Percentiles rank a stretch among this genome's conserved stretches.
phyloP scores from a whole-genome alignment of 92 coral and sea anemone species.

The Muricea muricata region DNA sequence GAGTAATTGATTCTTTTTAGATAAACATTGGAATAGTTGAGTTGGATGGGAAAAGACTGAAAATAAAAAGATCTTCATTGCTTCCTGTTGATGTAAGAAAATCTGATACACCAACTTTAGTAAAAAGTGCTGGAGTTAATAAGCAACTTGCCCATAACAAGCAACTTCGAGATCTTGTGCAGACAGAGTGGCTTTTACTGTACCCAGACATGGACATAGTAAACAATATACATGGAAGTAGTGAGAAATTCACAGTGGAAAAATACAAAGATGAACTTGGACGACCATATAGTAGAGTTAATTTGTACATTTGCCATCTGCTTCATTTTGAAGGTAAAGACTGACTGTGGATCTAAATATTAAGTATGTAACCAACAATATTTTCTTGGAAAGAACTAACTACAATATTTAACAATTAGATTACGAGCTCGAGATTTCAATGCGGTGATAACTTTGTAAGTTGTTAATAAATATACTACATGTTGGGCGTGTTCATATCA shows the following conservation, averaged over 20 bases:
- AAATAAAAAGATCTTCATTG: constrained; percentile 51
- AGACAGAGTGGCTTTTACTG: constrained; percentile 41
- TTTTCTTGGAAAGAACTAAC: neutral
- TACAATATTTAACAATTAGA: no score
- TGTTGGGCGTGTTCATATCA: neutral
- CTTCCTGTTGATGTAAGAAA: constrained; percentile 46
- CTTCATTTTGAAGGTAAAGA: constrained; percentile 45
- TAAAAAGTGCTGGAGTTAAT: constrained; percentile 13
- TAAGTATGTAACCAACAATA: neutral
- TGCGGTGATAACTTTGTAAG: no score
- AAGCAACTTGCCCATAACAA: constrained; percentile 57
- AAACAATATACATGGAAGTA: constrained; percentile 33
- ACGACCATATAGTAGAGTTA: constrained; percentile 45
- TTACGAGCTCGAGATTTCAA: no score
- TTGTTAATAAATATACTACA: neutral
- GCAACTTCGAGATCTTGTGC: constrained; percentile 16
- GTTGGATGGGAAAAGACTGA: constrained; percentile 29
- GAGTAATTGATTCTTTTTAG: constrained; percentile 17
- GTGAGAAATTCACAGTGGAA: constrained; percentile 16
- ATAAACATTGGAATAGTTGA: constrained; percentile 54
- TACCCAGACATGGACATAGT: constrained; percentile 48
- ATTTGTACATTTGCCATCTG: constrained; percentile 36
- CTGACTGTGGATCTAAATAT: neutral
- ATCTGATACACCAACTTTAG: neutral
- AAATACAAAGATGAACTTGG: constrained; percentile 46